These are phyloP conservation scores for Limenitis camilla DNA, from an alignment of 2,888 invertebrate species.

Conservation along the genomic window DNA sequence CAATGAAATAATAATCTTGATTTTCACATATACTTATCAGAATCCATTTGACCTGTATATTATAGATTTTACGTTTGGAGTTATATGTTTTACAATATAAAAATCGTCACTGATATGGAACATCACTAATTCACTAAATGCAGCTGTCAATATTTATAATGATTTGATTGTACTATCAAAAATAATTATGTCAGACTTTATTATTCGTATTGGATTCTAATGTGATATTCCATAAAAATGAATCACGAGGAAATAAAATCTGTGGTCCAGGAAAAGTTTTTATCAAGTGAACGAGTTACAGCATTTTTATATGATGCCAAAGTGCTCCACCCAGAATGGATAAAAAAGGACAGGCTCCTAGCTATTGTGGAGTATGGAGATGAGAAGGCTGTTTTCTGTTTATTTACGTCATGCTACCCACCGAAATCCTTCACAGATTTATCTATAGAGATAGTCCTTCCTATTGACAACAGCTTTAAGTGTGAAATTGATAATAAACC, in stretches of 20 bases:
- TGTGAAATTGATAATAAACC: slow-evolving; percentile 81
- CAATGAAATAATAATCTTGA: no score
- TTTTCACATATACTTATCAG: no score
- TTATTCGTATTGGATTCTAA: slow-evolving; percentile 18
- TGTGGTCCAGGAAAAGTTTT: slow-evolving; percentile 68
- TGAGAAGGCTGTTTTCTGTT: slow-evolving; percentile 69
- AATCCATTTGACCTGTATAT: no score
- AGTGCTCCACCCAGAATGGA: slow-evolving; percentile 65
- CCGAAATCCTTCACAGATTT: slow-evolving; percentile 84
- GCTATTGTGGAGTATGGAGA: slow-evolving; percentile 68
- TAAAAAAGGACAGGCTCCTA: slow-evolving; percentile 61
- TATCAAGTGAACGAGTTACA: slow-evolving; percentile 63
- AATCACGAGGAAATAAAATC: slow-evolving; percentile 66
- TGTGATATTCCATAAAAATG: slow-evolving; percentile 44
- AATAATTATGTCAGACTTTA: slow-evolving; percentile 16
- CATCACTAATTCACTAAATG: no score
- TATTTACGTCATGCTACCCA: slow-evolving; percentile 74
- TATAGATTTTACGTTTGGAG: no score
- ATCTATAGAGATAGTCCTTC: slow-evolving; percentile 85
- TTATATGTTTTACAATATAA: no score
- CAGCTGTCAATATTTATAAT: no score
- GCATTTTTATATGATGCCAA: slow-evolving; percentile 65
- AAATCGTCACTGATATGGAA: no score
- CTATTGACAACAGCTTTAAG: slow-evolving; percentile 85
- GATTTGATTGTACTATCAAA: no score